A percentile compares a stretch with the other conserved stretches of the same genome.
Evolutionary conservation across 64 coral and sea anemone genomes (phyloP).

Genomic region (Dendrophyllia cribrosa): DNA sequence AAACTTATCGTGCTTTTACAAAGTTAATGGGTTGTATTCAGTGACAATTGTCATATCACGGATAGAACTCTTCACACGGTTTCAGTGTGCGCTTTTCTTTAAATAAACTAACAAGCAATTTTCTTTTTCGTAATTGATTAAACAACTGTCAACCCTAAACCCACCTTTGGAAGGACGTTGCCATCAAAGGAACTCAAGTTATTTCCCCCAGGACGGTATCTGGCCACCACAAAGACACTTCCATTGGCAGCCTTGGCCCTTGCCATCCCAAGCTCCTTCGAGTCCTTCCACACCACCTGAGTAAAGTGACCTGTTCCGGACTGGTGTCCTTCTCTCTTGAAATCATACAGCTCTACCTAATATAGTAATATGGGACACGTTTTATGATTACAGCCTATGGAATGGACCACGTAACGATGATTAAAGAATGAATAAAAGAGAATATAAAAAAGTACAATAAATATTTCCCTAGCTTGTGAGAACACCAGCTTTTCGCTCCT

Average conservation of each 20-base stretch:
- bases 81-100: too few species aligned
- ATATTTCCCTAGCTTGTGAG: too few species aligned
- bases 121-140: not conserved
- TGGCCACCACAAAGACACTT: slow-evolving; percentile 70
- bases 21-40: too few species aligned
- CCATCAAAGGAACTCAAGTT: slow-evolving; percentile 57
- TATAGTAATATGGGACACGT: not conserved
- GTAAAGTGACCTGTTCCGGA: slow-evolving; percentile 83
- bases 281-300: slow-evolving; percentile 83
- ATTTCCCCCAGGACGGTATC: slow-evolving; percentile 82
- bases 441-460: too few species aligned
- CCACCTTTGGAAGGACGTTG: slow-evolving; percentile 82
- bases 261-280: slow-evolving; percentile 78
- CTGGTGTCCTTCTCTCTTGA: slow-evolving; percentile 38
- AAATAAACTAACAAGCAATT: too few species aligned
- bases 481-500: too few species aligned
- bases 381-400: not conserved
- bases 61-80: too few species aligned
- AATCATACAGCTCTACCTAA: slow-evolving; percentile 54
- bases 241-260: slow-evolving; percentile 64
- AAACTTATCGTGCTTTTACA: too few species aligned
- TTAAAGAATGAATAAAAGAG: too few species aligned
- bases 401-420: too few species aligned
- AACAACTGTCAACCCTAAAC: not conserved
- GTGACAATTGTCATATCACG: too few species aligned